Evolutionary conservation across 1,140 invertebrate species (phyloP).

Genomic region (Dinoponera quadriceps): DNA sequence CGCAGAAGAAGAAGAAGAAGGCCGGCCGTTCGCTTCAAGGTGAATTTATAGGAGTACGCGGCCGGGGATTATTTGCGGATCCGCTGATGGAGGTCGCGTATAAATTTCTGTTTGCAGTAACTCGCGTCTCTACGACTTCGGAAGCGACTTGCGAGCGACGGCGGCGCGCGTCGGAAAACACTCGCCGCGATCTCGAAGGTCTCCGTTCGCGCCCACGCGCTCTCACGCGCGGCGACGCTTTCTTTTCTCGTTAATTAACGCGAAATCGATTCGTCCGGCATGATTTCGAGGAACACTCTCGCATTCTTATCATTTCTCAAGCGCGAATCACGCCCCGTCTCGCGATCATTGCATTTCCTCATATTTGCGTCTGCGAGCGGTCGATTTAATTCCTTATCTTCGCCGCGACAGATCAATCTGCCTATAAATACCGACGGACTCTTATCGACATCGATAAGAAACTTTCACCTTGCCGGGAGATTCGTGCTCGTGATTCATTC

Average conservation of each 20-base stretch:
- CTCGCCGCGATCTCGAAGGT: background rate
- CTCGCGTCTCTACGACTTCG: background rate
- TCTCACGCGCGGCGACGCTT: too few species aligned
- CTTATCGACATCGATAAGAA: conserved; percentile 35
- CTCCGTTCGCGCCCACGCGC: background rate
- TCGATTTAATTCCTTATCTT: conserved; percentile 22
- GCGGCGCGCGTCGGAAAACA: background rate
- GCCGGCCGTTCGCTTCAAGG: conserved; percentile 72
- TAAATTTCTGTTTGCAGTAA: conserved; percentile 44
- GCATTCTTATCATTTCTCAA: background rate
- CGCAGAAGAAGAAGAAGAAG: conserved; percentile 37
- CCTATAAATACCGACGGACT: conserved; percentile 18
- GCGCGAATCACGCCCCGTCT: background rate
- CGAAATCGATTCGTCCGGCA: background rate
- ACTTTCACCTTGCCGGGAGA: conserved; percentile 16
- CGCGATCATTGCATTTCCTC: background rate
- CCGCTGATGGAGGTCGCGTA: conserved; percentile 52
- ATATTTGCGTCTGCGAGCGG: background rate
- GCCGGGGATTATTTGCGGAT: conserved; percentile 73
- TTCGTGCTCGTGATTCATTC: conserved; percentile 12
- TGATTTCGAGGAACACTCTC: background rate
- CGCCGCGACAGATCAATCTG: conserved; percentile 14
- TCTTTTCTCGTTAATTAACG: background rate
- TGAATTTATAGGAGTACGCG: conserved; percentile 74
- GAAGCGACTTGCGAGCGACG: too few species aligned